phyloP scores from a whole-genome alignment of 2,113 vertebrate genomes.

The Pomatorhinus ruficollis region DNA sequence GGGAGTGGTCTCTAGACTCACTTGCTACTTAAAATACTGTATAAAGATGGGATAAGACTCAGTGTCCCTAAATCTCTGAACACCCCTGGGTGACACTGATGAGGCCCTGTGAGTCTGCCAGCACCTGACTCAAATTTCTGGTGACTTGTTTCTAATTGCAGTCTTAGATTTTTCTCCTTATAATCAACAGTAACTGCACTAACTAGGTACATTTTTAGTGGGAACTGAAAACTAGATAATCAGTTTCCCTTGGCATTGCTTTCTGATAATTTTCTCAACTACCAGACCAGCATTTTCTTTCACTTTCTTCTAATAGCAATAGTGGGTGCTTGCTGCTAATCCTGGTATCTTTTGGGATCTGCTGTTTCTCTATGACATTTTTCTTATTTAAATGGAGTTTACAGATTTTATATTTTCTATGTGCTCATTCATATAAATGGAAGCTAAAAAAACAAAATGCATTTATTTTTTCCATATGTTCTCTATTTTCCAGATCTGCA shows the following conservation, averaged over 20 bases:
- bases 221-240: background rate
- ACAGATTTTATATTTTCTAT: background rate
- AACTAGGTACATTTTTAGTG: background rate
- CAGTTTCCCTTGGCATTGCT: background rate
- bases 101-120: background rate
- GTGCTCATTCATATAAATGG: background rate
- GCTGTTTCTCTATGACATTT: background rate
- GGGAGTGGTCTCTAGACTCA: background rate
- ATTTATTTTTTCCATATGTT: background rate
- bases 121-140: background rate
- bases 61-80: background rate
- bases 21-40: background rate
- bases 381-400: background rate
- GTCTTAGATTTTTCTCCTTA: background rate
- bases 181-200: background rate
- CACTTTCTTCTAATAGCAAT: background rate
- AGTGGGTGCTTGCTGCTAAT: background rate
- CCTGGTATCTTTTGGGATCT: background rate
- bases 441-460: background rate
- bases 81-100: background rate
- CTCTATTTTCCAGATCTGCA: background rate
- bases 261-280: background rate
- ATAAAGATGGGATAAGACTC: background rate
- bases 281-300: background rate
- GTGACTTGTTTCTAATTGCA: background rate